phyloP scores from a whole-genome alignment of 2,888 invertebrate species.

The Callosobruchus maculatus region DNA sequence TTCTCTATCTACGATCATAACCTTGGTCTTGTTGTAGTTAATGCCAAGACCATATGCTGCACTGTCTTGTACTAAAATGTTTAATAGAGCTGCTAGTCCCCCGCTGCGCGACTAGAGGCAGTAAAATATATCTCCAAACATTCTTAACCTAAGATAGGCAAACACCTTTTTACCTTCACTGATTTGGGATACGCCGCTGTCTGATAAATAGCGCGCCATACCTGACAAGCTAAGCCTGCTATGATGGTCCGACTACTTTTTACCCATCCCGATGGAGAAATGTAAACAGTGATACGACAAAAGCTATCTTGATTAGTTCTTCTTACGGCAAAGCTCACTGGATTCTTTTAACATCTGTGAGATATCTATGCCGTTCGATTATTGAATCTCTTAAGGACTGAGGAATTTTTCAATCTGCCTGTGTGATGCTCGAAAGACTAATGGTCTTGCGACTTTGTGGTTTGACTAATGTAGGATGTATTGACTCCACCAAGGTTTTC shows the following conservation, averaged over 20 bases:
- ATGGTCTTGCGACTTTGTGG: background rate
- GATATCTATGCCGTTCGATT: background rate
- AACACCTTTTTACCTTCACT: no score
- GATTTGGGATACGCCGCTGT: background rate
- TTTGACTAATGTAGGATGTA: no score
- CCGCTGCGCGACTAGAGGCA: no score
- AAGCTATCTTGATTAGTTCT: conserved; percentile 37
- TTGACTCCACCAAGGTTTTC: no score
- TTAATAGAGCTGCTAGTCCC: no score
- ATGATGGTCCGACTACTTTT: conserved; percentile 4
- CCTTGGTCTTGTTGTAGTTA: no score
- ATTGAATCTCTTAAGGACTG: background rate
- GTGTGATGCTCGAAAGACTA: background rate
- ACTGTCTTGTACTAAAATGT: no score
- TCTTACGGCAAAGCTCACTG: background rate
- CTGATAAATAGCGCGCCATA: conserved; percentile 2
- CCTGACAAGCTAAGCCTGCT: conserved; percentile 3
- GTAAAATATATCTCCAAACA: no score
- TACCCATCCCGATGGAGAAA: conserved; percentile 22
- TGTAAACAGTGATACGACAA: conserved; percentile 42
- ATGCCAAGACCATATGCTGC: no score
- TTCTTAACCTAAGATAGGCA: no score
- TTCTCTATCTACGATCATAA: no score
- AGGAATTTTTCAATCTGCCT: background rate
- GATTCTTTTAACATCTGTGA: background rate